A percentile compares a stretch with the other conserved stretches of the same genome.
phyloP scores from a whole-genome alignment of 2,113 vertebrate species.

The Corythornis vintsioides region DNA sequence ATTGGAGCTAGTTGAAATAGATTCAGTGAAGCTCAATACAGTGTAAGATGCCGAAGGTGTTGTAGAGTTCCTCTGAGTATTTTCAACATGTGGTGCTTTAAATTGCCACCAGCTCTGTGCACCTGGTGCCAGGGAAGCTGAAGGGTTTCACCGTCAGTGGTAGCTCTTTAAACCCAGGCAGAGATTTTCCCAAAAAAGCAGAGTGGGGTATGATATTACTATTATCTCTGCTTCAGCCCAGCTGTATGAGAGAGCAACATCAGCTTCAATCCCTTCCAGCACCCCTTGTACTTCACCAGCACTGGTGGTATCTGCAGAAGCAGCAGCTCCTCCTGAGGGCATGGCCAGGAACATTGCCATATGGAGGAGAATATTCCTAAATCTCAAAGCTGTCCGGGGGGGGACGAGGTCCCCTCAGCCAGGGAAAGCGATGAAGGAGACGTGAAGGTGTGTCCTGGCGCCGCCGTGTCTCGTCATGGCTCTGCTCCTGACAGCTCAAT shows the following conservation, averaged over 20 bases:
- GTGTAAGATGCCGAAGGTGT: neutral
- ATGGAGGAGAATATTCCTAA: neutral
- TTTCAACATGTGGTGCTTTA: neutral
- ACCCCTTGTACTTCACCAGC: rapidly evolving
- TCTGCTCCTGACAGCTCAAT: constrained; percentile 64
- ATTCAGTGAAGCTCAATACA: neutral
- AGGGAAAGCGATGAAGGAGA: neutral
- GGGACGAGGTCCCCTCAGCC: neutral
- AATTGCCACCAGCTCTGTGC: neutral
- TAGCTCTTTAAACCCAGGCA: neutral
- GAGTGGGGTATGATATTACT: neutral
- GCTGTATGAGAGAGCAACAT: neutral
- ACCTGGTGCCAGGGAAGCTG: neutral
- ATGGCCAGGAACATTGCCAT: neutral
- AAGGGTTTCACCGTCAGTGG: rapidly evolving
- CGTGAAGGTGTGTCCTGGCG: constrained; percentile 41
- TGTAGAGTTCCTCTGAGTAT: neutral
- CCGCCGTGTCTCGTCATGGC: constrained; percentile 27
- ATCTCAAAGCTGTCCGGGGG: neutral
- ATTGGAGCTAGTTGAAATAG: neutral
- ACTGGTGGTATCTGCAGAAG: neutral
- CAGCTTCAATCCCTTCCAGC: neutral
- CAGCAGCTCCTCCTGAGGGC: neutral
- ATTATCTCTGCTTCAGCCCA: neutral
- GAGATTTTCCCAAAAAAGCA: neutral